Evolutionary conservation across 2,888 invertebrate species (phyloP), one percentile per base, ranked within the genome.

Genomic region (Ferrisia virgata): DNA sequence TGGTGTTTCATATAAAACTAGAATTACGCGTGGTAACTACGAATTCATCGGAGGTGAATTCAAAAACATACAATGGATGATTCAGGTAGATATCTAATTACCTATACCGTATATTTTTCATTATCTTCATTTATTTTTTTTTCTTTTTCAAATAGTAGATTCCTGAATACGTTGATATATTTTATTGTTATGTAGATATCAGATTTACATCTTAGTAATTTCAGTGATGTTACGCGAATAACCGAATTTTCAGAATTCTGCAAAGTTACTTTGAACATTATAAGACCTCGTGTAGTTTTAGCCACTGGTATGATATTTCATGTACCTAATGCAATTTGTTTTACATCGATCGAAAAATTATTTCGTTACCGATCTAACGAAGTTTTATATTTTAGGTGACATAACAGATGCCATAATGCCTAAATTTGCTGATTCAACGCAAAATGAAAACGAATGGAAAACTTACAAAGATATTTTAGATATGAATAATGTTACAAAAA

Each of bases 141-240:
- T n/a, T n/a, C n/a, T n/a, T n/a, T 58, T 1, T 15, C 2, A 43
- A 43, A 25, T 28, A n/a, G 11, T 25, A 64, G 28, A 64, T n/a
- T n/a, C n/a, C n/a, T n/a, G n/a, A n/a, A n/a, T n/a, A n/a, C n/a
- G n/a, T n/a, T n/a, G n/a, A n/a, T n/a, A 64, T 5, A 0, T 64
- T 22, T 25, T 1, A 13, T 22, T 64, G 64, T 6, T 25, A 13
- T 25, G 13, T 25, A 96, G 96, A 93, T 97, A 87, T 94, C 95
- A 85, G 96, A 97, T 89, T 91, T 96, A 86, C 96, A 97, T 88
- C 92, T 96, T 85, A 96, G 96, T 88, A 92, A 94, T 89, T 96
- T 94, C 88, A 91, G 92, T 87, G 95, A 95, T 88, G 91, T 91
- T 43, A 90, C 91, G 11, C 91, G 96, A 88, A 93, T 93, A 87